Percentiles rank a stretch among this genome's conserved stretches.
Evolutionary conservation across 2,888 invertebrate species (phyloP).

Genomic region (Athalia cordata): DNA sequence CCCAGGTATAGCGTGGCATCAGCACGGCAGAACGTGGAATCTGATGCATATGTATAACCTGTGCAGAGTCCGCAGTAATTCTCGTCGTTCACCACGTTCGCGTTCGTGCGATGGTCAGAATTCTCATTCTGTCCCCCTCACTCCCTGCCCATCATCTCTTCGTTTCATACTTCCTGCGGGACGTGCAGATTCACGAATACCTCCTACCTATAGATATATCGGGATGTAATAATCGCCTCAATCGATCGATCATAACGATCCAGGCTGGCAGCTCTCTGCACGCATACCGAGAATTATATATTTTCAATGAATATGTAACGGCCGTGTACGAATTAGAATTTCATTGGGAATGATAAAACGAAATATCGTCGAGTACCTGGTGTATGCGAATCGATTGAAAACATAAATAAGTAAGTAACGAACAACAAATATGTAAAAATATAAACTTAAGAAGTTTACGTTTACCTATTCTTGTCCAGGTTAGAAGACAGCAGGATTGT

Average conservation of each 20-base stretch:
- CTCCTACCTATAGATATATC: not conserved
- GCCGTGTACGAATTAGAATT: not conserved
- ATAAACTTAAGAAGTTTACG: not conserved
- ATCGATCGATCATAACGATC: slow-evolving; percentile 11
- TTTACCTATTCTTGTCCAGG: slow-evolving; percentile 48
- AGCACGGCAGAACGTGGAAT: slow-evolving; percentile 5
- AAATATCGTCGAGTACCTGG: too few relatives aligned
- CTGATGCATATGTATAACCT: not conserved
- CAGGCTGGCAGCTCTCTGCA: too few relatives aligned
- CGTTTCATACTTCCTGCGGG: too few relatives aligned
- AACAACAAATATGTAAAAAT: not conserved
- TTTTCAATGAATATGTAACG: not conserved
- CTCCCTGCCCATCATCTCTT: too few relatives aligned
- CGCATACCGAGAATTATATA: not conserved
- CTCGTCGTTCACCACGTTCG: too few relatives aligned
- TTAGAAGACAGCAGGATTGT: slow-evolving; percentile 53
- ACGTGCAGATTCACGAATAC: too few relatives aligned
- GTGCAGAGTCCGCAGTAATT: not conserved
- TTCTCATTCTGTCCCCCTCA: too few relatives aligned
- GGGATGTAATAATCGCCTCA: too few relatives aligned
- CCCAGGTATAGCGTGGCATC: too few relatives aligned
- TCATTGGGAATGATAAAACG: not conserved
- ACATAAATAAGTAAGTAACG: not conserved
- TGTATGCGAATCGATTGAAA: not conserved
- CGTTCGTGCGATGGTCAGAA: too few relatives aligned